Evolutionary conservation across 1,140 invertebrate genomes (phyloP).

Genomic region (Araneus ventricosus): DNA sequence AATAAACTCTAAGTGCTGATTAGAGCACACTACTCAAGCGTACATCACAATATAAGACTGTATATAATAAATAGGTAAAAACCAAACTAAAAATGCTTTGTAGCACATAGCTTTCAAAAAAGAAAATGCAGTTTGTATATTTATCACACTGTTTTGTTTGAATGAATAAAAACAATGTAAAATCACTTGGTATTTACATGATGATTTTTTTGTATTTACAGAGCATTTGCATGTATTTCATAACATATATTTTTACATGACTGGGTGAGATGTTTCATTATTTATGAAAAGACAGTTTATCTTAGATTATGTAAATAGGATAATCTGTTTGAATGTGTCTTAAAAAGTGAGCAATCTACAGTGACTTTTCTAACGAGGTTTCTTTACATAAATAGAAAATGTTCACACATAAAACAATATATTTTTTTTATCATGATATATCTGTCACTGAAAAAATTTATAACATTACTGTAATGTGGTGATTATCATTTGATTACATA

Average conservation of each 20-base stretch:
- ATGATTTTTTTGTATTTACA: conserved; percentile 48
- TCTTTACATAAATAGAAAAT: background rate
- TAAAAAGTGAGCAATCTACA: background rate
- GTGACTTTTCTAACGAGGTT: background rate
- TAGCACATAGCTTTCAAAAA: background rate
- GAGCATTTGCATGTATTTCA: conserved; percentile 7
- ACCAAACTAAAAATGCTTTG: conserved; percentile 21
- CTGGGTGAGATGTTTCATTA: background rate
- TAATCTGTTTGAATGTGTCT: background rate
- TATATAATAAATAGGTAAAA: conserved; percentile 52
- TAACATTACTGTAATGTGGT: too few species aligned
- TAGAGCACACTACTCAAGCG: background rate
- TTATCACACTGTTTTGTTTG: conserved; percentile 41
- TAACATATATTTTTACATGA: conserved; percentile 29
- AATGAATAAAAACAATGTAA: conserved; percentile 17
- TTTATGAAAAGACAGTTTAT: background rate
- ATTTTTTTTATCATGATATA: background rate
- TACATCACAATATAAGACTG: conserved; percentile 33
- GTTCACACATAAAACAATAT: background rate
- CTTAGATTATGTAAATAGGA: background rate
- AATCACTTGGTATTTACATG: conserved; percentile 17
- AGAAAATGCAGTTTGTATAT: conserved; percentile 51
- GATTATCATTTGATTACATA: too few species aligned
- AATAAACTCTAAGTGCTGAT: conserved; percentile 12
- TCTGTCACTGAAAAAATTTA: too few species aligned